Conservation (phyloP, 2,888 invertebrate species). For the Eupithecia inturbata region DNA sequence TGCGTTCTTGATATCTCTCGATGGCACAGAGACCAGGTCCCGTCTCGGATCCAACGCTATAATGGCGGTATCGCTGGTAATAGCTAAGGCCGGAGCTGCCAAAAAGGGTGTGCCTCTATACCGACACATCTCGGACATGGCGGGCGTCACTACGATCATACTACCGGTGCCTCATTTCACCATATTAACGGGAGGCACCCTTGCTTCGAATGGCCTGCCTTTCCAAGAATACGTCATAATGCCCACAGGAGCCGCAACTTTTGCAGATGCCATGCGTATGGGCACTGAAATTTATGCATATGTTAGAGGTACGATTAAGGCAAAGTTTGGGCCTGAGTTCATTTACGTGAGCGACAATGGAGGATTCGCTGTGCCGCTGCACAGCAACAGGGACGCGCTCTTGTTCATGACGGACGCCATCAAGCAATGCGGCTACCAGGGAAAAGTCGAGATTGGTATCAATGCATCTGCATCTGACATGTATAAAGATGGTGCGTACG, state of each 20-base stretch:
- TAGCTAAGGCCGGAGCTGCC: constrained; percentile 98
- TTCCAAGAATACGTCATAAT: constrained; percentile 98
- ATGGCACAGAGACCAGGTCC: constrained; percentile 98
- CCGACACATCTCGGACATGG: constrained; percentile 97
- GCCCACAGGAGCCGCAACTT: constrained; percentile 94
- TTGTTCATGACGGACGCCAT: constrained; percentile 93
- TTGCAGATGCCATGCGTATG: constrained; percentile 98
- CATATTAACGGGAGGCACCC: constrained; percentile 98
- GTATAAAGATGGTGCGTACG: constrained; percentile 93
- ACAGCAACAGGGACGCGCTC: constrained; percentile 96
- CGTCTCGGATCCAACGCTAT: constrained; percentile 98
- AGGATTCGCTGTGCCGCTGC: constrained; percentile 98
- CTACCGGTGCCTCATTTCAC: constrained; percentile 99
- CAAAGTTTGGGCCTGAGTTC: constrained; percentile 94
- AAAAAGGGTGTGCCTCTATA: constrained; percentile 94
- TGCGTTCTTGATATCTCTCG: constrained; percentile 92
- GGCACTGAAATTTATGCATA: constrained; percentile 98
- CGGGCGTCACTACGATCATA: constrained; percentile 94
- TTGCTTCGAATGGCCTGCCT: constrained; percentile 97
- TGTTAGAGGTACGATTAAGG: constrained; percentile 94
- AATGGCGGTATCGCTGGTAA: constrained; percentile 97
- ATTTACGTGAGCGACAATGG: constrained; percentile 98
- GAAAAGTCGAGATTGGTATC: constrained; percentile 96
- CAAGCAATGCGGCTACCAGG: constrained; percentile 95
- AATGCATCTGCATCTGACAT: constrained; percentile 99